These are phyloP conservation scores for Dusona sp. DNA, from an alignment of 2,888 invertebrate species.

Conservation along the genomic window DNA sequence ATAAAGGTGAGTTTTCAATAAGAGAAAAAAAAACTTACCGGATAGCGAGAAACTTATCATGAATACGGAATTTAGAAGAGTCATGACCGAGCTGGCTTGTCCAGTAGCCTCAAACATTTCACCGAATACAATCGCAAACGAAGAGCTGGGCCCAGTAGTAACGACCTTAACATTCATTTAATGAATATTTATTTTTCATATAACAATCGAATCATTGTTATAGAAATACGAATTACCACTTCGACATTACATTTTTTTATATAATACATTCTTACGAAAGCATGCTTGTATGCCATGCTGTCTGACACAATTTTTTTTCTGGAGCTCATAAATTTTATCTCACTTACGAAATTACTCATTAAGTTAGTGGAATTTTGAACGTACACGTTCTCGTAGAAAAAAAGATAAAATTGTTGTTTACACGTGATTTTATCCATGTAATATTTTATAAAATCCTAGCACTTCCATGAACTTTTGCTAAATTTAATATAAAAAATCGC, in stretches of 20 bases:
- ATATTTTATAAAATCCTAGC: no score
- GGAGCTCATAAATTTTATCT: neutral
- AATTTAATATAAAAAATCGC: neutral
- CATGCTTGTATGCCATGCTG: neutral
- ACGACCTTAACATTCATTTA: conserved; percentile 86
- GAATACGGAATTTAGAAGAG: conserved; percentile 90
- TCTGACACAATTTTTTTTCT: neutral
- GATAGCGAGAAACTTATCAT: conserved; percentile 88
- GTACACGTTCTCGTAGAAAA: neutral
- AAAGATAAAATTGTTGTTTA: neutral
- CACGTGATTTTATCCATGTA: no score
- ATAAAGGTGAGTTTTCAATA: conserved; percentile 1
- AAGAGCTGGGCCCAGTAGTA: conserved; percentile 88
- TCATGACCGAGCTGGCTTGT: conserved; percentile 89
- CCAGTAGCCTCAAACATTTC: conserved; percentile 89
- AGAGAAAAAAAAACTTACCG: conserved; percentile 84
- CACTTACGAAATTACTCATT: neutral
- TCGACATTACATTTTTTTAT: neutral
- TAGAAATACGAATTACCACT: neutral
- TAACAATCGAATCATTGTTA: neutral
- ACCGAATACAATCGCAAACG: conserved; percentile 90
- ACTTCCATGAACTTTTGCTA: no score
- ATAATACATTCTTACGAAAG: neutral
- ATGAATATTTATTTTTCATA: neutral
- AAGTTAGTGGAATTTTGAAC: neutral